Conservation (phyloP, 2,888 invertebrate species). For the Drosophila differens region DNA sequence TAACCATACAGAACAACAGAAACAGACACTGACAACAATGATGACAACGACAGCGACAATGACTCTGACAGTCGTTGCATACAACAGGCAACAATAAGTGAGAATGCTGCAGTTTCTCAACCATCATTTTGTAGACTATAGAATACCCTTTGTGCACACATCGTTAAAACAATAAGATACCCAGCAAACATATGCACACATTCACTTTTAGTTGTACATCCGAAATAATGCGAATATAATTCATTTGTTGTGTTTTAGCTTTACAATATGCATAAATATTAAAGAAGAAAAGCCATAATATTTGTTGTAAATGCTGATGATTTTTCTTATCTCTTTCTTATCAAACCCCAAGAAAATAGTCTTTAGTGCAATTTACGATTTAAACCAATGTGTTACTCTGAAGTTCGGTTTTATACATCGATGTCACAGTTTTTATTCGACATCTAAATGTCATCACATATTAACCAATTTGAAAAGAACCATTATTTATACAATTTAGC, state of each 20-base stretch:
- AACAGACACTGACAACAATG: slow-evolving; percentile 31
- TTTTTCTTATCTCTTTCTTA: not conserved
- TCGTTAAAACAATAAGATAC: not conserved
- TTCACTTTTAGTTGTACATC: not conserved
- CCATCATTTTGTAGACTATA: not conserved
- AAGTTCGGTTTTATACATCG: not conserved
- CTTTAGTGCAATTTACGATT: not conserved
- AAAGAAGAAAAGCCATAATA: not conserved
- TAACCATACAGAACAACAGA: slow-evolving; percentile 16
- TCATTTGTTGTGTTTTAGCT: not conserved
- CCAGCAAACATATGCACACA: not conserved
- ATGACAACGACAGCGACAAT: slow-evolving; percentile 38
- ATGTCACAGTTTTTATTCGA: not conserved
- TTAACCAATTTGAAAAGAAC: too few species aligned
- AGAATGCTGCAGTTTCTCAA: slow-evolving; percentile 12
- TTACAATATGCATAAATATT: not conserved
- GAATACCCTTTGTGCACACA: slow-evolving; percentile 7
- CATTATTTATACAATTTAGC: not conserved
- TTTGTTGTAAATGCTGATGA: not conserved
- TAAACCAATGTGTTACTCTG: not conserved
- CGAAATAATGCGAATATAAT: not conserved
- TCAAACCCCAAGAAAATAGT: not conserved
- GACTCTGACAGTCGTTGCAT: slow-evolving; percentile 24
- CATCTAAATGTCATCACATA: too few species aligned
- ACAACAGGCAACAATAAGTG: slow-evolving; percentile 8